A percentile compares a stretch with the other conserved stretches of the same genome.
These are phyloP conservation scores for Dioctria rufipes DNA, from an alignment of 2,888 invertebrate genomes.

Conservation along the genomic window DNA sequence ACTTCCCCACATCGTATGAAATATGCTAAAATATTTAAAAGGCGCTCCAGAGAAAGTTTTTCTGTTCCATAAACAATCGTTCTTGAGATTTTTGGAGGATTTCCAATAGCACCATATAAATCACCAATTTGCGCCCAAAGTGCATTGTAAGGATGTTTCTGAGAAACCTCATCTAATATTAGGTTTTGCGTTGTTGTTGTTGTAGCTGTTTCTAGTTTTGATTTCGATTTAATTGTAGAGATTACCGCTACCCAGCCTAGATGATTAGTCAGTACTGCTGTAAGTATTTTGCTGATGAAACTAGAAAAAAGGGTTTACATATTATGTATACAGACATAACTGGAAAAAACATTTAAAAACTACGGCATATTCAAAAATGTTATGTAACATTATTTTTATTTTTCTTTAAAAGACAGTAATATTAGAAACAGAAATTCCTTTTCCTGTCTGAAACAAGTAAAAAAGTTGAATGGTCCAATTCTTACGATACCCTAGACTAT, in stretches of 20 bases:
- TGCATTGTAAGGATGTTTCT: conserved; percentile 86
- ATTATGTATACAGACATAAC: background rate
- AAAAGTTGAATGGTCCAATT: too few species aligned
- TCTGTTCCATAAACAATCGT: conserved; percentile 84
- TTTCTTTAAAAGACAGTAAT: too few species aligned
- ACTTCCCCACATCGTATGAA: conserved; percentile 88
- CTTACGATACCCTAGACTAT: too few species aligned
- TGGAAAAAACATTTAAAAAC: background rate
- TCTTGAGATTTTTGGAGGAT: conserved; percentile 82
- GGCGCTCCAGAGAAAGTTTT: conserved; percentile 78
- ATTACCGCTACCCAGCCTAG: conserved; percentile 93
- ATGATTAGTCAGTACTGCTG: conserved; percentile 90
- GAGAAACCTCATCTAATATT: conserved; percentile 74
- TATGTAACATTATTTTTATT: background rate
- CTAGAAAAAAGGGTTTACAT: conserved; percentile 74
- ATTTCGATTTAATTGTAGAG: conserved; percentile 67
- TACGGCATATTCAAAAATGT: conserved; percentile 48
- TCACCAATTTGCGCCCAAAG: conserved; percentile 92
- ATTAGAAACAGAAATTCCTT: too few species aligned
- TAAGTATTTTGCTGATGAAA: conserved; percentile 90
- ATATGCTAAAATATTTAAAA: conserved; percentile 86
- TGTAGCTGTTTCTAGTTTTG: conserved; percentile 62
- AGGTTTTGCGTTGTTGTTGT: conserved; percentile 69
- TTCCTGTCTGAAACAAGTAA: too few species aligned
- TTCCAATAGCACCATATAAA: conserved; percentile 87